Conservation (phyloP, 2,113 vertebrate species). For the Odobenus rosmarus region DNA sequence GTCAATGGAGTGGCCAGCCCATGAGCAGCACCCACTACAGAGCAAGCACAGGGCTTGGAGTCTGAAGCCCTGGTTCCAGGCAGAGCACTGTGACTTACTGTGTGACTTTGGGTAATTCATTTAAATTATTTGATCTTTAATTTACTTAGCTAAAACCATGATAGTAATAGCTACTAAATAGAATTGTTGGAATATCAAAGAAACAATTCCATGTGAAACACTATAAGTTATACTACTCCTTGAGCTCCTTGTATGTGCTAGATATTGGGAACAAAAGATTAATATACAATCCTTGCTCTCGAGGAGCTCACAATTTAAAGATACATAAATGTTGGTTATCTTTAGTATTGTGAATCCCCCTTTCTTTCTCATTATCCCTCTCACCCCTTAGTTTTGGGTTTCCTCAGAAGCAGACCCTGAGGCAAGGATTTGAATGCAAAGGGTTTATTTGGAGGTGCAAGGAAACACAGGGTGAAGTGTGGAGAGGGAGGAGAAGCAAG, state of each 20-base stretch:
- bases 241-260: background rate
- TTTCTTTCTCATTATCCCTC: background rate
- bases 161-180: background rate
- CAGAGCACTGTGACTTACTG: background rate
- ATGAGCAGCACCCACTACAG: background rate
- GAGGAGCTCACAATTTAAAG: background rate
- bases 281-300: background rate
- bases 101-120: background rate
- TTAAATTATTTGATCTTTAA: background rate
- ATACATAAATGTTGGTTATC: background rate
- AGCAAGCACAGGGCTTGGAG: rapidly evolving
- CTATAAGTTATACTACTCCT: background rate
- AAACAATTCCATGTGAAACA: background rate
- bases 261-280: background rate
- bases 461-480: background rate
- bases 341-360: background rate
- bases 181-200: background rate
- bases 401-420: background rate
- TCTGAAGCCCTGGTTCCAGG: background rate
- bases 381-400: background rate
- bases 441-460: background rate
- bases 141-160: background rate
- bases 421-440: background rate
- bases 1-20: rapidly evolving
- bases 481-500: background rate